Base-by-base conservation (phyloP, 2,797 vertebrate genomes). In the Gephyroberyx darwinii region DNA sequence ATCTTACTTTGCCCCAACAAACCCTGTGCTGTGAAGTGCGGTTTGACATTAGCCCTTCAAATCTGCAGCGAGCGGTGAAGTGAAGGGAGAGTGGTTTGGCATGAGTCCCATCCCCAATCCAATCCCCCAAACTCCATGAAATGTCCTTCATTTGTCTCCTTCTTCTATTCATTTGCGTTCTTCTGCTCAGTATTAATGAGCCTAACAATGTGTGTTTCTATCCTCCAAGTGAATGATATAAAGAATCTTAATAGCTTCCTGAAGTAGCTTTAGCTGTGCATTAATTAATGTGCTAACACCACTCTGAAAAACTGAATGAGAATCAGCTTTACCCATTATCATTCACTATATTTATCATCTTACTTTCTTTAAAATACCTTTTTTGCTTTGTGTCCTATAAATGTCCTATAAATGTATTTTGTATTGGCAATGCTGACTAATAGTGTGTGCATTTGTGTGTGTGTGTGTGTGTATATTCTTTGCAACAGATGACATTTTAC, bases 1-100 rank as follows among this genome's bases (percentile, higher is more conserved):
- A 87, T 89, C 75, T 83, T 52, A 43, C 77, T 81, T 63, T 76
- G 48, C 74, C 75, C 58, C 78, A 74, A 85, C 78, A 75, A 82
- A 75, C 65, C 39, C 43, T 0, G 39, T 20, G 33, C 41, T 1
- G 39, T 76, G 60, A 77, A 82, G 74, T 80, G 61, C 73, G 69
- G 75, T 73, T 81, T 77, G 69, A 83, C 84, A 73, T 88, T 66
- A 79, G 71, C 79, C 75, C 62, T 75, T 80, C 10, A 19, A 77
- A 66, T 75, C 41, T 68, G 67, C 66, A 65, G 48, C 19, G 66
- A 43, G 65, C 58, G 12, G 33, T 71, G 82, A 83, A 77, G 84
- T 31, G 17, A 56, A 50, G 63, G 61, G 75, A 57, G 48, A 81
- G 69, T 17, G 45, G 59, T 71, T 77, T 81, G 69, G 67, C 84